Evolutionary conservation across 2,113 vertebrate genomes (phyloP).

Genomic region (Tylochromis polylepis): DNA sequence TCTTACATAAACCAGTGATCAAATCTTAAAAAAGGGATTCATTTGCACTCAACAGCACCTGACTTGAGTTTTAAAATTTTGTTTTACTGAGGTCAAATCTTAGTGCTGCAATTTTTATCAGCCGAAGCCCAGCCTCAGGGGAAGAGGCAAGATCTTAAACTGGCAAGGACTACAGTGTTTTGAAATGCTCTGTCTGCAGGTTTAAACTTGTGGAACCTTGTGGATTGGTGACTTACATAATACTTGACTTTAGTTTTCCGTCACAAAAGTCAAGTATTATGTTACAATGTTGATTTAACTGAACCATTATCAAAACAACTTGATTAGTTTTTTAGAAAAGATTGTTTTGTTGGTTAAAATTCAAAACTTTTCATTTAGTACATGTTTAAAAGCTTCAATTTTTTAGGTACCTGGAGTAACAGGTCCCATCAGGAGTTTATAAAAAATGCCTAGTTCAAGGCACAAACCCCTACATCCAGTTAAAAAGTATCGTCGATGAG

Average conservation of each 20-base stretch:
- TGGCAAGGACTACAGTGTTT: neutral
- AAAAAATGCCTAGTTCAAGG: no score
- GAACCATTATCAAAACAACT: neutral
- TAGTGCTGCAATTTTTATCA: neutral
- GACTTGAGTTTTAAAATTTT: neutral
- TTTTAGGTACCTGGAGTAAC: no score
- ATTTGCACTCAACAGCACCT: neutral
- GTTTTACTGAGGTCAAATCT: neutral
- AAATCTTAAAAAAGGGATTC: neutral
- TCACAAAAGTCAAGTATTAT: neutral
- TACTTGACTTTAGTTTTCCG: no score
- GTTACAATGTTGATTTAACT: neutral
- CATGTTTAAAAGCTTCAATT: no score
- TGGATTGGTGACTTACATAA: neutral
- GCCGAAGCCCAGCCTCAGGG: neutral
- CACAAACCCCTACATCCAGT: no score
- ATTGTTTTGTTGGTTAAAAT: no score
- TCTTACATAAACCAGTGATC: neutral
- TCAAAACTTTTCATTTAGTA: no score
- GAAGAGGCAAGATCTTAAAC: neutral
- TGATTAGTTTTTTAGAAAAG: no score
- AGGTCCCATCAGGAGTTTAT: no score
- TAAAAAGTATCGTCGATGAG: no score
- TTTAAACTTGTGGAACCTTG: neutral
- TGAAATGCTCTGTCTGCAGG: neutral